Base-by-base conservation (phyloP, 2,113 vertebrate genomes). In the Neofelis nebulosa region DNA sequence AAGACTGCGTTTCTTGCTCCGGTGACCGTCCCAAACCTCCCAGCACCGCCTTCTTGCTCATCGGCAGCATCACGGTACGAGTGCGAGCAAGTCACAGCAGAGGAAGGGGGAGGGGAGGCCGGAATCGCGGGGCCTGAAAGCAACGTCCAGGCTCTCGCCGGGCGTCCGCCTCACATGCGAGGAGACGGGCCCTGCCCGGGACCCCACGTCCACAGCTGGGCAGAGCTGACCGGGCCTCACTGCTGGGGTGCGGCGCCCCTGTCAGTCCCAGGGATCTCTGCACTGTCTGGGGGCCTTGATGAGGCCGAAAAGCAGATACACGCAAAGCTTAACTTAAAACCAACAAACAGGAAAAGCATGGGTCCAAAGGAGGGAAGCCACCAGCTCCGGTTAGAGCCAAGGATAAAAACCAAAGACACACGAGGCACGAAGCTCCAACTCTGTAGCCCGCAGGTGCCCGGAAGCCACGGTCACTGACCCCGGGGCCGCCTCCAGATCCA, bases 391-490 rank as follows among this genome's bases (percentile, higher is more conserved):
- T 4, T 15, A 21, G 48, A 79, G 45, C 33, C 29, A 68, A 69
- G 45, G 61, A 27, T 31, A 61, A 81, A 79, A 66, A 36, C 12
- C 79, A 7, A 27, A 48, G 61, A 45, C 12, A 41, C 5, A 3
- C 5, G 38, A 38, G 25, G 12, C n/a, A 15, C 0, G 29, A 12
- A 18, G 66, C 57, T 7, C 3, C 3, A 7, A 1, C 19, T 0
- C 3, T 1, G n/a, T 36, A 41, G 87, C 31, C 10, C 0, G 21
- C 5, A 69, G 29, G 45, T 18, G 6, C 18, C 10, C 0, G 2
- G 21, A 73, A 0, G 7, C 33, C 0, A 0, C 3, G 0, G 12
- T 25, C 38, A 11, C 31, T 0, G 2, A 23, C 12, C 15, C 48
- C 1, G 15, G 21, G 7, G 19, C 23, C 5, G 1, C 18, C 69